phyloP scores from a whole-genome alignment of 2,113 vertebrate genomes.

The Narcine bancroftii region DNA sequence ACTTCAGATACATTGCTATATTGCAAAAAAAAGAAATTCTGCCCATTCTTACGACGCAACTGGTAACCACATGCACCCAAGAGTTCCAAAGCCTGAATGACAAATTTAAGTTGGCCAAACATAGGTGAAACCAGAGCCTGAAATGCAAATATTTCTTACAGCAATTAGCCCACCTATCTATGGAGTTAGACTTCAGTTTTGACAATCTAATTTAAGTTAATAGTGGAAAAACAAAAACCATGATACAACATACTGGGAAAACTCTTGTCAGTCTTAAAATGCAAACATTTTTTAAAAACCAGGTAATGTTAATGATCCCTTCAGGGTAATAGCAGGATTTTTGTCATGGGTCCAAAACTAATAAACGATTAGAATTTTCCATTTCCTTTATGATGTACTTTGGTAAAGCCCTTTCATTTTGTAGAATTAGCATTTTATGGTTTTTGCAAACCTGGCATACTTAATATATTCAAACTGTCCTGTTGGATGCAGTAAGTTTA shows the following conservation, averaged over 20 bases:
- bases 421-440: conserved; percentile 20
- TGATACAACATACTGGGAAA: background rate
- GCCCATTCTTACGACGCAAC: background rate
- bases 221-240: background rate
- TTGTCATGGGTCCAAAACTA: conserved; percentile 27
- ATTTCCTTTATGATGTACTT: conserved; percentile 32
- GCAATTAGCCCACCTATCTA: background rate
- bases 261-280: conserved; percentile 18
- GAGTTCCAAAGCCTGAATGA: background rate
- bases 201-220: conserved; percentile 13
- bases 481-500: background rate
- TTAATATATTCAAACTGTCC: background rate
- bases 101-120: background rate
- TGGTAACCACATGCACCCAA: background rate
- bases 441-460: background rate
- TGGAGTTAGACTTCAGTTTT: background rate
- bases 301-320: conserved; percentile 29
- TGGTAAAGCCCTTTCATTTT: conserved; percentile 15
- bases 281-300: conserved; percentile 27
- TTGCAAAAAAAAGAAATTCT: background rate
- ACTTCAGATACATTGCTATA: too few species aligned
- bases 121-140: background rate
- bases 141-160: background rate
- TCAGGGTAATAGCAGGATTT: conserved; percentile 17
- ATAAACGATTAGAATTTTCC: conserved; percentile 36